A percentile compares a stretch with the other conserved stretches of the same genome.
These are phyloP conservation scores for Notocelia uddmanniana DNA, from an alignment of 2,888 invertebrate species.

Conservation along the genomic window DNA sequence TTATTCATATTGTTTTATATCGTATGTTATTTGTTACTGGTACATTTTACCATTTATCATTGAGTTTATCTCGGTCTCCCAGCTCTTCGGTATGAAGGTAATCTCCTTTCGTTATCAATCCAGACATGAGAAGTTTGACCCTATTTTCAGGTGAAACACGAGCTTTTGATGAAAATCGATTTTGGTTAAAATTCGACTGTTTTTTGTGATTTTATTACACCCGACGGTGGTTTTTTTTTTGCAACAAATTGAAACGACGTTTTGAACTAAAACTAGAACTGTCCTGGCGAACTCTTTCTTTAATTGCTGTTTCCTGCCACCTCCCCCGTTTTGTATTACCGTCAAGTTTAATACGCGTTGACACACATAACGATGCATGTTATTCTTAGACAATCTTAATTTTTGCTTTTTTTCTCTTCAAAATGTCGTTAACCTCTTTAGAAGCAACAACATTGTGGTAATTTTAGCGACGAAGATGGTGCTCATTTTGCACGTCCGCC, in stretches of 20 bases:
- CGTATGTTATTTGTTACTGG: conserved; percentile 48
- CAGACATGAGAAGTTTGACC: not conserved
- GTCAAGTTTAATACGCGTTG: conserved; percentile 65
- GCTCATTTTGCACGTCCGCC: conserved; percentile 67
- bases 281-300: conserved; percentile 66
- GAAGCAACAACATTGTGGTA: conserved; percentile 60
- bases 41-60: conserved; percentile 49
- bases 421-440: conserved; percentile 73
- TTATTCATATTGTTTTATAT: not conserved
- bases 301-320: conserved; percentile 68
- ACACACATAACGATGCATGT: conserved; percentile 64
- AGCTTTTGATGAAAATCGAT: conserved; percentile 16
- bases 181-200: not conserved
- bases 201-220: conserved; percentile 7
- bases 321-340: conserved; percentile 62
- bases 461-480: conserved; percentile 74
- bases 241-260: conserved; percentile 7
- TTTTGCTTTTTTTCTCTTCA: conserved; percentile 51
- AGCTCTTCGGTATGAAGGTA: conserved; percentile 51
- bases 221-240: conserved; percentile 16
- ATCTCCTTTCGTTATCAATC: conserved; percentile 33
- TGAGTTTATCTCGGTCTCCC: conserved; percentile 49
- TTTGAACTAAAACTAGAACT: conserved; percentile 56
- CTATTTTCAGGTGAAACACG: conserved; percentile 11
- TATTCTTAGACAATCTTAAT: conserved; percentile 67